phyloP scores from a whole-genome alignment of 2,797 vertebrate species.

The Myripristis murdjan region DNA sequence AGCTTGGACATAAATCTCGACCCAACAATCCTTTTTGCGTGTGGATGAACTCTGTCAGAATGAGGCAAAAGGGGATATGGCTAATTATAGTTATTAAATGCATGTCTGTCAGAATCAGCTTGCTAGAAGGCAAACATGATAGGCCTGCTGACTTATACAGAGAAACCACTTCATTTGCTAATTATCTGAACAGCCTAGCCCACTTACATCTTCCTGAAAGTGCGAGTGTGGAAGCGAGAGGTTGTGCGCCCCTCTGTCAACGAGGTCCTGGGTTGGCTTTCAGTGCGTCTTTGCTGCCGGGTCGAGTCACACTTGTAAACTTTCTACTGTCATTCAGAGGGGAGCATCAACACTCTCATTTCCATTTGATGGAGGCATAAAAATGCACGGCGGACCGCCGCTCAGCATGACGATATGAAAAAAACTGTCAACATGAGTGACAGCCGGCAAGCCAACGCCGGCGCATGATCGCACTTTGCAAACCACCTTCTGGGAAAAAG shows the following conservation, averaged over 20 bases:
- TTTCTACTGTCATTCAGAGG: slow-evolving; percentile 56
- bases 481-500: slow-evolving; percentile 67
- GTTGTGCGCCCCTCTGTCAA: slow-evolving; percentile 41
- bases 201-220: slow-evolving; percentile 59
- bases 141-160: slow-evolving; percentile 65
- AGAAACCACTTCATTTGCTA: slow-evolving; percentile 77
- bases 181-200: slow-evolving; percentile 65
- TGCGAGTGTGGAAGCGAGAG: slow-evolving; percentile 36
- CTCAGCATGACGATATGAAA: slow-evolving; percentile 50
- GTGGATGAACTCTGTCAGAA: slow-evolving; percentile 68
- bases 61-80: slow-evolving; percentile 62
- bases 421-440: slow-evolving; percentile 72
- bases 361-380: slow-evolving; percentile 60
- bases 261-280: slow-evolving; percentile 43
- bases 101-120: slow-evolving; percentile 67
- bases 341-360: slow-evolving; percentile 51
- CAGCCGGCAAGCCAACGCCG: slow-evolving; percentile 53
- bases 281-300: slow-evolving; percentile 30
- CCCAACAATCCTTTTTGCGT: slow-evolving; percentile 57
- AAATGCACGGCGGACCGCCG: slow-evolving; percentile 58
- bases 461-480: slow-evolving; percentile 65
- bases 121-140: slow-evolving; percentile 57
- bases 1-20: slow-evolving; percentile 68
- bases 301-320: slow-evolving; percentile 49
- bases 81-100: slow-evolving; percentile 78